Conservation (phyloP, 2,888 invertebrate genomes). For the Conops quadrifasciatus region DNA sequence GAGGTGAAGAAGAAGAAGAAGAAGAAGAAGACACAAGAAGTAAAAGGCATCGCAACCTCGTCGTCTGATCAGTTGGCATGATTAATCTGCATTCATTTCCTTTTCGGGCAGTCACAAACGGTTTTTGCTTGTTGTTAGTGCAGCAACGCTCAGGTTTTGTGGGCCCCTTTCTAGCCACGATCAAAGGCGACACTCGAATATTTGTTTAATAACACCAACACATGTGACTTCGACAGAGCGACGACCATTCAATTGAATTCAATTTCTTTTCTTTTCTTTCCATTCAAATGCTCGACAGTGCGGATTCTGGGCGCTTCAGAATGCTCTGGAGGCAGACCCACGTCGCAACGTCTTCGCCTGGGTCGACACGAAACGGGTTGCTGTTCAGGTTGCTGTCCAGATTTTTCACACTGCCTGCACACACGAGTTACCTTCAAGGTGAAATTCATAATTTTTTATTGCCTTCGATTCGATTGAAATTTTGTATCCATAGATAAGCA, state of each 20-base stretch:
- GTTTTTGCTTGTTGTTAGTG: background rate
- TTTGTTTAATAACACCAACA: conserved; percentile 31
- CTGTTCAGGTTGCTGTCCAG: no score
- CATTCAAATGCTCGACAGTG: background rate
- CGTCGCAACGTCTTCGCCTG: no score
- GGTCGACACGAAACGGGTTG: no score
- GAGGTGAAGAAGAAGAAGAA: background rate
- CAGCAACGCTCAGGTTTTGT: conserved; percentile 1
- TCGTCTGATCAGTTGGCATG: conserved; percentile 28
- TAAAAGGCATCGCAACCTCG: background rate
- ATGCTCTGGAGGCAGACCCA: no score
- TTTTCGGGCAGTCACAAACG: conserved; percentile 11
- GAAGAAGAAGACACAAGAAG: background rate
- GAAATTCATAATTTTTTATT: conserved; percentile 34
- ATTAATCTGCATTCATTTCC: conserved; percentile 31
- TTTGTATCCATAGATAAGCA: conserved; percentile 26
- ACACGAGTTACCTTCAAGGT: conserved; percentile 21
- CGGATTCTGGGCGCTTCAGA: no score
- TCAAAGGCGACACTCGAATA: conserved; percentile 33
- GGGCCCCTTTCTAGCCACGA: conserved; percentile 21
- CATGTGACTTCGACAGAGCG: no score
- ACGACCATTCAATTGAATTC: background rate
- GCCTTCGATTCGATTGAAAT: conserved; percentile 33
- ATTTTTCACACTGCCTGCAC: no score
- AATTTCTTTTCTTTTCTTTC: background rate